Conservation (phyloP, 1,140 invertebrate genomes). For the Thalassaphorura encarpata region DNA sequence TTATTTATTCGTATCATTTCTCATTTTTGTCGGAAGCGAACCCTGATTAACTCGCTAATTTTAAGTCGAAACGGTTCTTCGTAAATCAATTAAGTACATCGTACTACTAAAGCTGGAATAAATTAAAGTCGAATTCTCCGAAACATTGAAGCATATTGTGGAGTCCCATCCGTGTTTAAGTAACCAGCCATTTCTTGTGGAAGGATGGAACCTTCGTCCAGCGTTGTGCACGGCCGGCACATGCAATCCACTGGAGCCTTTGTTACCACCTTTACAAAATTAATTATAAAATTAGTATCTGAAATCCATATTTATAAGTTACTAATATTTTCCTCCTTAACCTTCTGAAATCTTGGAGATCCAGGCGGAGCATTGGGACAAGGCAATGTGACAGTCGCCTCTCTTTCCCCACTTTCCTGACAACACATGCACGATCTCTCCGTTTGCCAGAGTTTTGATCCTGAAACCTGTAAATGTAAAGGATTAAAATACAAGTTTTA, state of each 20-base stretch:
- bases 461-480: constrained; percentile 62
- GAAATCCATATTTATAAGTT: too few relatives aligned
- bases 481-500: constrained; percentile 1
- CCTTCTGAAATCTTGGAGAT: constrained; percentile 74
- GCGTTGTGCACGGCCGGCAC: constrained; percentile 79
- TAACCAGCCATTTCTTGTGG: constrained; percentile 77
- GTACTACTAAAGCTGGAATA: constrained; percentile 2
- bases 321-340: too few relatives aligned
- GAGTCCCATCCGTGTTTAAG: constrained; percentile 69
- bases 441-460: constrained; percentile 93
- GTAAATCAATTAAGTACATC: too few relatives aligned
- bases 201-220: constrained; percentile 74
- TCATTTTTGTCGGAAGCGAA: too few relatives aligned
- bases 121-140: constrained; percentile 27
- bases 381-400: constrained; percentile 74
- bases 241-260: constrained; percentile 76
- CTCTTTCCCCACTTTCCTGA: constrained; percentile 82
- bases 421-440: constrained; percentile 89
- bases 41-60: too few relatives aligned
- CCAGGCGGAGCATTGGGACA: constrained; percentile 79
- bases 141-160: constrained; percentile 33
- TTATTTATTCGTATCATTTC: too few relatives aligned
- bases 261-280: constrained; percentile 58
- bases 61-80: too few relatives aligned
- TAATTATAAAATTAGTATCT: background rate